Evolutionary conservation across 2,888 invertebrate species (phyloP).

Genomic region (Heliconius erato): DNA sequence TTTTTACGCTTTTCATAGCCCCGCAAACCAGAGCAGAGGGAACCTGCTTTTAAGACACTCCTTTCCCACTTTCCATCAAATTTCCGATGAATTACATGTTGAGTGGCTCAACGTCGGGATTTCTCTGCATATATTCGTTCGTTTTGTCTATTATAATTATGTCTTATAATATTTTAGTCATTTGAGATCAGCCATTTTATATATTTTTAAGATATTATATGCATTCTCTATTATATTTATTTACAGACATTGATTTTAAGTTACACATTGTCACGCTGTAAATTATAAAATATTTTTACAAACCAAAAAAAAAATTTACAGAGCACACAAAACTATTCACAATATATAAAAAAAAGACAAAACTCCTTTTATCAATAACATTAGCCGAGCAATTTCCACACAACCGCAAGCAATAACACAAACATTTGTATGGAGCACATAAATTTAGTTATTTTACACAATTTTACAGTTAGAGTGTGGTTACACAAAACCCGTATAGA

Average conservation of each 20-base stretch:
- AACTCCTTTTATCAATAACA: not conserved
- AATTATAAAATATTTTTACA: not conserved
- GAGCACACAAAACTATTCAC: not conserved
- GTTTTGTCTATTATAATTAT: no score
- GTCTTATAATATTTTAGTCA: no score
- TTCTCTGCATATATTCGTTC: no score
- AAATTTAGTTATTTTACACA: conserved; percentile 2
- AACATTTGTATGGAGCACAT: not conserved
- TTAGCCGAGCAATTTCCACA: not conserved
- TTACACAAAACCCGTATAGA: conserved; percentile 44
- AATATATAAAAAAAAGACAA: not conserved
- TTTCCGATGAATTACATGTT: no score
- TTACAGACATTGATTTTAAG: not conserved
- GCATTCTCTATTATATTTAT: not conserved
- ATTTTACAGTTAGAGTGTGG: conserved; percentile 47
- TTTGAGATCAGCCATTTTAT: no score
- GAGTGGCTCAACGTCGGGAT: no score
- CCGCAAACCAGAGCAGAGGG: no score
- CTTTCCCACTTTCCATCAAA: no score
- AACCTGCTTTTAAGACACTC: no score
- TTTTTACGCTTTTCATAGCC: no score
- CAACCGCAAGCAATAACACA: conserved; percentile 13
- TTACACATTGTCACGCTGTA: no score
- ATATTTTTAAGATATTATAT: not conserved
- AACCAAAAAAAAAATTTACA: not conserved